Base-by-base conservation (phyloP, 2,113 vertebrate genomes). In the Lucifuga dentata region DNA sequence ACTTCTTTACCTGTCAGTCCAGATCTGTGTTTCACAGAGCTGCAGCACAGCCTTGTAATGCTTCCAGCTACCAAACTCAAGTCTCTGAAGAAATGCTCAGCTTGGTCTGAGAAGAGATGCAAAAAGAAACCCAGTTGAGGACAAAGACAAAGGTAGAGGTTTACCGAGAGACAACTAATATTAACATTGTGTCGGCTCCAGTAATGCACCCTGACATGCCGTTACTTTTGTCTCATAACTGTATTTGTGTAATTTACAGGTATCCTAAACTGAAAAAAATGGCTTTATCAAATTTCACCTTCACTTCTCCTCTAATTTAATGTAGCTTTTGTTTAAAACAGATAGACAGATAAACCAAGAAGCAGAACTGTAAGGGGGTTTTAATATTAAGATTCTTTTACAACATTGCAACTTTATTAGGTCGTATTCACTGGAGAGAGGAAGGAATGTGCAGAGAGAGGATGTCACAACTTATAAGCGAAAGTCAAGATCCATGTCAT, bases 1-100 rank as follows among this genome's bases (percentile, higher is more conserved):
- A 48, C 51, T 55, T 64, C 26, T 63, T 49, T 20, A 73, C 56
- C 63, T 70, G 76, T 85, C 85, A 73, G 40, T 59, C 15, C 40
- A 53, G 13, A 77, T 84, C 39, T 71, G 38, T 41, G 50, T 61
- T 44, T 19, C 41, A 38, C 53, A 8, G 41, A 8, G 12, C n/a
- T 0, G 10, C 2, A n/a, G 9, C 49, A 12, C 61, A 49, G 52
- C 45, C 12, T 19, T 49, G 44, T 52, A 44, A 17, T 23, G 44
- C 40, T 48, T 24, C 24, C 13, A 24, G 26, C 53, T 58, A 32
- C 50, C 2, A 38, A 52, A 51, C 6, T 26, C 36, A 33, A 1
- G 36, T 6, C 35, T 53, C 40, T 49, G 17, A 33, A 35, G 15
- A 29, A 50, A 24, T 10, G 11, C 41, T 9, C 26, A 17, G 12